Percentiles rank a stretch among this genome's conserved stretches.
Conservation (phyloP, 1,140 invertebrate species). For the Chrysomallon squamiferum region DNA sequence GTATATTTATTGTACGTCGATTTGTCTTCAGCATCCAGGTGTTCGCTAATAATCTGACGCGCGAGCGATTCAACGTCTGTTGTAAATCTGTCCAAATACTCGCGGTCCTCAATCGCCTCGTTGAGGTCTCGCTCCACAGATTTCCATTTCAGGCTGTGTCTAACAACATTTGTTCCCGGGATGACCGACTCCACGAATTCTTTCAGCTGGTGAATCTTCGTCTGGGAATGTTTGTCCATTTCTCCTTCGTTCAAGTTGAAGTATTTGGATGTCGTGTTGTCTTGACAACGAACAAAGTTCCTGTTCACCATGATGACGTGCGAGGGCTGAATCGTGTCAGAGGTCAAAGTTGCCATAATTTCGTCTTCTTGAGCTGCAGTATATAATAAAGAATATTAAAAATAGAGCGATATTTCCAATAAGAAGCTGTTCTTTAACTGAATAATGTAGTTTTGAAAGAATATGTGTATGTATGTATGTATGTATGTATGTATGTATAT, state of each 20-base stretch:
- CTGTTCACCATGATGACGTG: neutral
- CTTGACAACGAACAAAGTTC: neutral
- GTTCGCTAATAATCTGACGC: neutral
- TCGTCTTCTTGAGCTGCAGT: neutral
- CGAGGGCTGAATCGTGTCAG: neutral
- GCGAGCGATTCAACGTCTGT: neutral
- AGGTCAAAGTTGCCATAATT: neutral
- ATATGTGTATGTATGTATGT: too few species aligned
- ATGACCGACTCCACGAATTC: neutral
- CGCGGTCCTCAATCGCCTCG: neutral
- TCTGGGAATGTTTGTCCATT: neutral
- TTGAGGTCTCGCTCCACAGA: neutral
- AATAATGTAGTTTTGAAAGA: too few species aligned
- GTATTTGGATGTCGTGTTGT: neutral
- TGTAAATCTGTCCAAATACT: too few species aligned
- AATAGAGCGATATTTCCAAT: too few species aligned
- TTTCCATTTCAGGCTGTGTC: neutral
- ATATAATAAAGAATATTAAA: neutral
- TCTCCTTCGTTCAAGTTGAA: neutral
- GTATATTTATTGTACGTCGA: neutral
- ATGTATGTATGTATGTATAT: too few species aligned
- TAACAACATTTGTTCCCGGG: neutral
- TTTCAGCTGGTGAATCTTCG: neutral
- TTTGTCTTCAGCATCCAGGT: neutral
- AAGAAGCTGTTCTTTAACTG: too few species aligned